Percentiles rank a stretch among this genome's conserved stretches.
These are phyloP conservation scores for Drosophila pseudotakahashii DNA, from an alignment of 2,888 invertebrate genomes.

Conservation along the genomic window DNA sequence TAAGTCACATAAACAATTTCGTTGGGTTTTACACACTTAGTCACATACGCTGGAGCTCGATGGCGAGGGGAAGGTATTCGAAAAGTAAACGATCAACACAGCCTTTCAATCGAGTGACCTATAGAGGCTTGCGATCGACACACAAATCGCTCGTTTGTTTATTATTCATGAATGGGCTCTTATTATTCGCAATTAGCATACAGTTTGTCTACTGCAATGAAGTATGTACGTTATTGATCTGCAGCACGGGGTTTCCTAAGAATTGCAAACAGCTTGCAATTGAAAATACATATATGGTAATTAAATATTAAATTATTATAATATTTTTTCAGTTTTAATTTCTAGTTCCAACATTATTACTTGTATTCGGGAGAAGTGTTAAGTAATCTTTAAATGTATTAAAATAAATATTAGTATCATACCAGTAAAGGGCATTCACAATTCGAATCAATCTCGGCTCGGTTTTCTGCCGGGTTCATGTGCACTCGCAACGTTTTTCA, in stretches of 20 bases:
- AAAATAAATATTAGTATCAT: no score
- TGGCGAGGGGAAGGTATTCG: neutral
- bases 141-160: constrained; percentile 46
- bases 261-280: neutral
- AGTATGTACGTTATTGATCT: neutral
- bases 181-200: constrained; percentile 44
- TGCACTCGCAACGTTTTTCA: constrained; percentile 39
- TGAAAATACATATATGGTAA: no score
- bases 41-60: constrained; percentile 6
- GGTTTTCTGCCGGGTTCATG: constrained; percentile 18
- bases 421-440: neutral
- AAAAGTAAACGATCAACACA: constrained; percentile 29
- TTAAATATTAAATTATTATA: no score
- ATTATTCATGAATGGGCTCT: constrained; percentile 44
- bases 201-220: neutral
- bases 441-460: neutral
- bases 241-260: neutral
- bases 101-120: constrained; percentile 30
- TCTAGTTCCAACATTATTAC: no score
- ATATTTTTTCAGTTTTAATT: no score
- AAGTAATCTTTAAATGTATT: no score
- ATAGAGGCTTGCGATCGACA: constrained; percentile 28
- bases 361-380: no score
- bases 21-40: constrained; percentile 21
- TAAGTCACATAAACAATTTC: constrained; percentile 11